Evolutionary conservation across 2,888 invertebrate species (phyloP), one percentile per base, ranked within the genome.

Genomic region (Thysanoteuthis rhombus): DNA sequence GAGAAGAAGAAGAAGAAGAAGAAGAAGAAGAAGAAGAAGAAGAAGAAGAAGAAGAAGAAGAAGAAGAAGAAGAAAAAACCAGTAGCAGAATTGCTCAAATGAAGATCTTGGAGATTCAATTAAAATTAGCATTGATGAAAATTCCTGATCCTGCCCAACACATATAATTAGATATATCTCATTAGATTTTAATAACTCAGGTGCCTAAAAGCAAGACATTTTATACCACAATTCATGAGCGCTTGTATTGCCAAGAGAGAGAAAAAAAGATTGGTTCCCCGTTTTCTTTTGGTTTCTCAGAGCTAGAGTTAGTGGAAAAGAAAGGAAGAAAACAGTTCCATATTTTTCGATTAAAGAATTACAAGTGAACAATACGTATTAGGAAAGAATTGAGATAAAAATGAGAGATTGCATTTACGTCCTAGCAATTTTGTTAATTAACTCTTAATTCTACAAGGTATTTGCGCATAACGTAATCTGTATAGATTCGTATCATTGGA

Each of bases 41-140:
- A 91, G 93, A 42, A 90, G 89, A 39, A 93, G 91, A 90, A 93
- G 93, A 45, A 92, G 93, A 93, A 58, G 92, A 45, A 90, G 93
- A 92, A 90, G 93, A 90, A 93, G 93, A 75, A 92, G 75, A 92
- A 93, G 93, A 39, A 39, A 12, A 91, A 90, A 42, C 25, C 0
- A 19, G 3, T 19, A 40, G 1, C 45, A 42, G 25, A 38, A 40
- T 16, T 1, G 3, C 16, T 22, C 1, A 42, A 38, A 38, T 10
- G 4, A 8, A 42, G 47, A 25, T 58, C 28, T 52, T 58, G 8
- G 28, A 42, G 42, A 58, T 58, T 58, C 58, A 58, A 58, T 58
- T 58, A 58, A 58, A 58, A n/a, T n/a, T 28, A 28, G 28, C 58
- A 58, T 28, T 25, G 58, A 58, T 58, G 28, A 58, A 58, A 25